phyloP scores from a whole-genome alignment of 2,113 vertebrate species.

The Hepsetus odoe region DNA sequence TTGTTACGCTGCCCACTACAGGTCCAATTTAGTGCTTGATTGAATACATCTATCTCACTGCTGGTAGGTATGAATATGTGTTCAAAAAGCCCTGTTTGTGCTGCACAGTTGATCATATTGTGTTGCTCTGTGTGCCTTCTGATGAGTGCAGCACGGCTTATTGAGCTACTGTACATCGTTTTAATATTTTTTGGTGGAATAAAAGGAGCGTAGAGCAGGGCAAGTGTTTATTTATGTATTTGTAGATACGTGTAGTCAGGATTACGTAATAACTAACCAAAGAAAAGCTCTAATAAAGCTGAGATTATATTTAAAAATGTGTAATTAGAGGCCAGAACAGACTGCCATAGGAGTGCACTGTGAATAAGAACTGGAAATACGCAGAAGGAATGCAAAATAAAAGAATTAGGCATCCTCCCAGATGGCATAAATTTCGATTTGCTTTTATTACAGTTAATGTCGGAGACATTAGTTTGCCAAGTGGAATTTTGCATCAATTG shows the following conservation, averaged over 20 bases:
- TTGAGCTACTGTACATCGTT: background rate
- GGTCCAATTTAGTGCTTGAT: constrained; percentile 82
- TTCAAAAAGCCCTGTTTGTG: constrained; percentile 59
- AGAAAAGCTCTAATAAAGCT: too few relatives aligned
- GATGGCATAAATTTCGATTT: constrained; percentile 33
- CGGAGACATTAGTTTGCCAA: constrained; percentile 37
- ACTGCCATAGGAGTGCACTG: background rate
- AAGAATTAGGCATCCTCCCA: constrained; percentile 25
- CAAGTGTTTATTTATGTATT: too few relatives aligned
- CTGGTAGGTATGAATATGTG: constrained; percentile 37
- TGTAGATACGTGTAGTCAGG: too few relatives aligned
- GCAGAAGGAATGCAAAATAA: constrained; percentile 25
- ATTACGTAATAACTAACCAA: too few relatives aligned
- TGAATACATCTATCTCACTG: constrained; percentile 79
- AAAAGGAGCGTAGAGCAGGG: too few relatives aligned
- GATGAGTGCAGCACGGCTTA: background rate
- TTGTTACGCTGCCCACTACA: constrained; percentile 69
- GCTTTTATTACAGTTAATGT: constrained; percentile 40
- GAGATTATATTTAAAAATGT: too few relatives aligned
- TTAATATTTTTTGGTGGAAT: background rate
- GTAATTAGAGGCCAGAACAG: too few relatives aligned
- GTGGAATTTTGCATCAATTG: constrained; percentile 33
- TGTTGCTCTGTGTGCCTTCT: constrained; percentile 25
- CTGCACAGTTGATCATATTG: constrained; percentile 49
- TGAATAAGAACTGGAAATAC: background rate